Evolutionary conservation across 1,140 invertebrate genomes (phyloP).

Genomic region (Tetragnatha versicolor): DNA sequence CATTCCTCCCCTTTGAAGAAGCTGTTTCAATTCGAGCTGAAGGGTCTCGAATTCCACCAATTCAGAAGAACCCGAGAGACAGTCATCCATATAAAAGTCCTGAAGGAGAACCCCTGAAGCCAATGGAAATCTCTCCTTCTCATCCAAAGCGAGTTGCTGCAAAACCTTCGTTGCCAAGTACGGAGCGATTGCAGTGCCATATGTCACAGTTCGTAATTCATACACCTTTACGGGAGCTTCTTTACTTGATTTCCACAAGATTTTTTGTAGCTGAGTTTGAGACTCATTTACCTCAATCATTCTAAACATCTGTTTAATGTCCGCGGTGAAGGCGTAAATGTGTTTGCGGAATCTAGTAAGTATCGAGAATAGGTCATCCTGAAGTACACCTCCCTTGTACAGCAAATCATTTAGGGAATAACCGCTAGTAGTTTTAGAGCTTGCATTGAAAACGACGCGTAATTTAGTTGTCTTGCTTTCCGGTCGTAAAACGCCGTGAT

Average conservation of each 20-base stretch:
- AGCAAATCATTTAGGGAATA: background rate
- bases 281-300: constrained; percentile 59
- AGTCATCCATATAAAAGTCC: background rate
- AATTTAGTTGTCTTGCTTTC: background rate
- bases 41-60: background rate
- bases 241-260: constrained; percentile 36
- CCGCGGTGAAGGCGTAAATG: constrained; percentile 52
- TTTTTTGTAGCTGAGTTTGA: constrained; percentile 59
- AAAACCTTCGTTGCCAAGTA: background rate
- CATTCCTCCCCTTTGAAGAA: background rate
- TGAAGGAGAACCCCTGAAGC: background rate
- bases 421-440: background rate
- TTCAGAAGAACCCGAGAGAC: background rate
- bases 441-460: constrained; percentile 6
- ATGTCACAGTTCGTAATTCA: background rate
- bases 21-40: background rate
- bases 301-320: constrained; percentile 58
- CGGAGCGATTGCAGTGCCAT: background rate
- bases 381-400: background rate
- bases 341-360: constrained; percentile 45
- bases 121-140: background rate
- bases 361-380: constrained; percentile 6
- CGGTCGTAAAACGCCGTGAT: background rate
- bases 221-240: background rate
- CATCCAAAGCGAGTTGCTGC: too few species aligned